phyloP scores from a whole-genome alignment of 2,888 invertebrate species.

The Leptarthrus brevirostris region DNA sequence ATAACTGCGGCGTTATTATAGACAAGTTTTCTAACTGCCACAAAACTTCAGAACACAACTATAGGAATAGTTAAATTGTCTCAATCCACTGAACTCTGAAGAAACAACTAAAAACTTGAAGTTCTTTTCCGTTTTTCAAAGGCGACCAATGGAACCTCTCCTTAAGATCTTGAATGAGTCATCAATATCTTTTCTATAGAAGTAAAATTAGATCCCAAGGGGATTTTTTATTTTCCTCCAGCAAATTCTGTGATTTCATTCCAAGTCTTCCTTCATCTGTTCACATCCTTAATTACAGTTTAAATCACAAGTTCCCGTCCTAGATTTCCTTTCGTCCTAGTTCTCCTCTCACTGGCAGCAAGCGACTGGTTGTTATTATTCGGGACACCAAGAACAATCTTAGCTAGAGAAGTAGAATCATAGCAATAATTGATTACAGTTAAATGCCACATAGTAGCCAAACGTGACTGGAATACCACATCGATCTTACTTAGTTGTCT shows the following conservation, averaged over 20 bases:
- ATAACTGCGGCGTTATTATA: too few relatives aligned
- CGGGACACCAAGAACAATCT: background rate
- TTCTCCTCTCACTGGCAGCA: conserved; percentile 5
- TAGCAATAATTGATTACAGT: conserved; percentile 45
- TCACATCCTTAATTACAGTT: conserved; percentile 45
- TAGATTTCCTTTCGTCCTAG: conserved; percentile 14
- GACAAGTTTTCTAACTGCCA: too few relatives aligned
- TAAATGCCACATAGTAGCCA: conserved; percentile 43
- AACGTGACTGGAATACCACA: conserved; percentile 30
- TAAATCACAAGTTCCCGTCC: conserved; percentile 28
- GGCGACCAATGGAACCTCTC: too few relatives aligned
- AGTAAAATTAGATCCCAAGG: too few relatives aligned
- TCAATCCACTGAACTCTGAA: too few relatives aligned
- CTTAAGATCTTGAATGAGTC: too few relatives aligned
- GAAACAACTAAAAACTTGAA: too few relatives aligned
- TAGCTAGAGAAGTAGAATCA: conserved; percentile 15
- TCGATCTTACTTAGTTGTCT: conserved; percentile 15
- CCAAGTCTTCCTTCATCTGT: conserved; percentile 17
- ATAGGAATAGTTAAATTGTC: too few relatives aligned
- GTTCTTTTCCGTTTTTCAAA: too few relatives aligned
- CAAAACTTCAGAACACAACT: too few relatives aligned
- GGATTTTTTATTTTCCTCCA: too few relatives aligned
- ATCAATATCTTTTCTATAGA: too few relatives aligned
- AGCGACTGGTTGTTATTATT: conserved; percentile 10
- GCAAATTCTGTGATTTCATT: conserved; percentile 18